Evolutionary conservation across 1,140 invertebrate genomes (phyloP), one percentile per base, ranked within the genome.

Genomic region (Pararge aegeria): DNA sequence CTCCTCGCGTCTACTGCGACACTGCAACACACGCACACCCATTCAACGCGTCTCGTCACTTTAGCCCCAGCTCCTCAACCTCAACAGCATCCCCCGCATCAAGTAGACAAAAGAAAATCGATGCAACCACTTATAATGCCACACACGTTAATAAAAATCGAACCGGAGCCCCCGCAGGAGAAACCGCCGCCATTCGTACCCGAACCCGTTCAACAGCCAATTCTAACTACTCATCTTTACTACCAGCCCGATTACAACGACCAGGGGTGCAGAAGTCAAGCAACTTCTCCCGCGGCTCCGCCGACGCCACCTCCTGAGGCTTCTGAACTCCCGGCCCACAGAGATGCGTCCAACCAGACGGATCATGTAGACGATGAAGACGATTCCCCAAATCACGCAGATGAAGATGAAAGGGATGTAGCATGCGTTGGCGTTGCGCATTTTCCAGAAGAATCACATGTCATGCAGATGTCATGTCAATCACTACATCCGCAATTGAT

Each of bases 271-370:
- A 86, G 91, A 55, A 91, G 91, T 42, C 93, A 93, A 80, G 93
- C 92, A 80, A 55, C 86, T 1, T 87, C 87, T 1, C 83, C 84
- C 0, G 79, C 83, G 0, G 91, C 92, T 0, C 93, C 91, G 24
- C 78, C 93, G 2, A 93, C 93, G 1, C 93, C 93, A 10, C 92
- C 92, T 1, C 92, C 93, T 9, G 93, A 94, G 51, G 77, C 88
- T 5, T 66, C 75, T n/a, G 82, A 89, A 51, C 59, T 75, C 6
- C 92, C 91, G 6, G 91, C 91, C 13, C 94, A 95, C 44, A 94
- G 93, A 81, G 95, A 96, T 68, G 95, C 95, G 0, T 95, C 94
- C 13, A 96, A 96, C 75, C 95, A 96, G 85, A 95, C 95, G 0
- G 95, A 96, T 62, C 92, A 90, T 48, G 90, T 91, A 20, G 91